Conservation (phyloP, 2,888 invertebrate species). For the Eilema griseolum region DNA sequence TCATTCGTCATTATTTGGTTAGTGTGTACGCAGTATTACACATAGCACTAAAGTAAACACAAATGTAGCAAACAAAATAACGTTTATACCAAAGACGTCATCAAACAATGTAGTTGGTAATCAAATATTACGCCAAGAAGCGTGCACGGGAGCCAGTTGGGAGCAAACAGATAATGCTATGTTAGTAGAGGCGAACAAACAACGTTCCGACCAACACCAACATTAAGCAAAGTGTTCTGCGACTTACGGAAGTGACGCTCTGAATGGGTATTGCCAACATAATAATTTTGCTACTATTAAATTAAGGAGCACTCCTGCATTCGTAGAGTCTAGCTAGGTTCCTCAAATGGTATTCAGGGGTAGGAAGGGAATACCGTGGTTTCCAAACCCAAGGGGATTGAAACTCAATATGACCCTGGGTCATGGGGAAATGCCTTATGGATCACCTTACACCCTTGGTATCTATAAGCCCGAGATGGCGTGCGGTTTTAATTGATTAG, state of each 20-base stretch:
- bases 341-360: too few species aligned
- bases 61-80: constrained; percentile 8
- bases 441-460: too few species aligned
- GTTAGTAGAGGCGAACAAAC: constrained; percentile 48
- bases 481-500: too few species aligned
- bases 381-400: too few species aligned
- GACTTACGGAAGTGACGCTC: constrained; percentile 35
- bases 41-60: background rate
- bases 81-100: constrained; percentile 23
- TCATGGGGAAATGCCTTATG: too few species aligned
- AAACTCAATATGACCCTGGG: too few species aligned
- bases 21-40: constrained; percentile 14
- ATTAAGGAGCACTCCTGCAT: background rate
- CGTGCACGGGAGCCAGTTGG: constrained; percentile 41
- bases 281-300: constrained; percentile 17
- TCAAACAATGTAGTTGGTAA: constrained; percentile 29
- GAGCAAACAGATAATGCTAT: constrained; percentile 53
- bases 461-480: too few species aligned
- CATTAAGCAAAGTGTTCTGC: constrained; percentile 55
- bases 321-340: background rate
- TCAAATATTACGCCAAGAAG: constrained; percentile 47
- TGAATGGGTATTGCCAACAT: constrained; percentile 18
- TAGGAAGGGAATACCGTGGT: too few species aligned
- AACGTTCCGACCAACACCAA: constrained; percentile 45
- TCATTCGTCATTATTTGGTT: background rate